These are phyloP conservation scores for Cataglyphis altisquamis DNA, from an alignment of 2,888 invertebrate species.

Conservation along the genomic window DNA sequence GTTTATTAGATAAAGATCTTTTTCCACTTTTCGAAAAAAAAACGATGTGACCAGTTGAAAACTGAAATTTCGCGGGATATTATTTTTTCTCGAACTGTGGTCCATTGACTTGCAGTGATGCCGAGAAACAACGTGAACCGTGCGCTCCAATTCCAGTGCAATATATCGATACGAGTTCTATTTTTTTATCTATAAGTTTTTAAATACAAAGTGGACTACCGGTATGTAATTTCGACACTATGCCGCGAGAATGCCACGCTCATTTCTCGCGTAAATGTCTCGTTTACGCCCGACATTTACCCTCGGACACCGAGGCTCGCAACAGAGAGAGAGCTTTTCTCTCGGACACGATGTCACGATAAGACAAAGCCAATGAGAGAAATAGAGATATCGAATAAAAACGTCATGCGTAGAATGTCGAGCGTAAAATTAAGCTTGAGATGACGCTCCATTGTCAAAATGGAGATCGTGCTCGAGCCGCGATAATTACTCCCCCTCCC, in stretches of 20 bases:
- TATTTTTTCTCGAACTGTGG: slow-evolving; percentile 19
- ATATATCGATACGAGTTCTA: slow-evolving; percentile 67
- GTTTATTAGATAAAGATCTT: not conserved
- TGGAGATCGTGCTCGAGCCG: slow-evolving; percentile 2
- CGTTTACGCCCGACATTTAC: slow-evolving; percentile 32
- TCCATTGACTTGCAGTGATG: slow-evolving; percentile 7
- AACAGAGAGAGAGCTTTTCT: not conserved
- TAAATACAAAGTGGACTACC: slow-evolving; percentile 66
- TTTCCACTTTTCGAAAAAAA: not conserved
- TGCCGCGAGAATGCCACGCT: not conserved
- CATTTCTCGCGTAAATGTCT: not conserved
- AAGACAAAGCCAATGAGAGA: slow-evolving; percentile 19
- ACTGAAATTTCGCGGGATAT: not conserved
- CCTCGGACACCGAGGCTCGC: not conserved
- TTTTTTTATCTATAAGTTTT: slow-evolving; percentile 58
- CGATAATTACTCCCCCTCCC: not conserved
- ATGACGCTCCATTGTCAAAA: not conserved
- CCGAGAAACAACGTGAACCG: slow-evolving; percentile 13
- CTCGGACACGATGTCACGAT: slow-evolving; percentile 7
- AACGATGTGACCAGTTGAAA: not conserved
- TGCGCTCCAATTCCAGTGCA: slow-evolving; percentile 74
- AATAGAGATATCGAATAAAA: slow-evolving; percentile 13
- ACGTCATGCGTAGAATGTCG: slow-evolving; percentile 8
- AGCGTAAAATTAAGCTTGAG: not conserved
- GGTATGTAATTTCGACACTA: slow-evolving; percentile 28